Percentiles rank a stretch among this genome's conserved stretches.
These are phyloP conservation scores for Trichosurus vulpecula DNA, from an alignment of 2,797 vertebrate genomes.

Conservation along the genomic window DNA sequence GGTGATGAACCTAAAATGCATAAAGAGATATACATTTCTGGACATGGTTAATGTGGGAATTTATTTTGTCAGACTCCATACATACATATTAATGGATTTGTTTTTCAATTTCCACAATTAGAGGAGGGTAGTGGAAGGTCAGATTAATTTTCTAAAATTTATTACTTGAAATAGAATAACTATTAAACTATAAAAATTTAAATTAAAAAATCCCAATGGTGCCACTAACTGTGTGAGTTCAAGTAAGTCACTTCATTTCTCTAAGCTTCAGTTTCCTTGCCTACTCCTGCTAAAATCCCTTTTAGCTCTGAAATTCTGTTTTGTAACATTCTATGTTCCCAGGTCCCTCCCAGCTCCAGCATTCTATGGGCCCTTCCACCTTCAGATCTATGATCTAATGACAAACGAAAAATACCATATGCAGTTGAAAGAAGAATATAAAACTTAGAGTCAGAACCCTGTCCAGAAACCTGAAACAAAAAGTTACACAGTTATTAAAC, in stretches of 20 bases:
- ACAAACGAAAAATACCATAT: neutral
- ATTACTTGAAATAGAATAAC: neutral
- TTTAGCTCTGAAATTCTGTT: no score
- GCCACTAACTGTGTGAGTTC: slow-evolving; percentile 2
- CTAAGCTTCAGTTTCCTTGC: neutral
- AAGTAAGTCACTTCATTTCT: slow-evolving; percentile 10
- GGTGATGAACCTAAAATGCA: neutral
- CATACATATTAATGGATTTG: neutral
- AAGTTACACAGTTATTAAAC: neutral
- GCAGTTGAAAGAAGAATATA: neutral
- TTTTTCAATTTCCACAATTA: neutral
- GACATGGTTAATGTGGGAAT: neutral
- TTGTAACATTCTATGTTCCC: neutral
- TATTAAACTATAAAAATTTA: neutral
- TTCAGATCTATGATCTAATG: neutral
- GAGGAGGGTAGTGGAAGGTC: neutral
- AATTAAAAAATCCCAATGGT: neutral
- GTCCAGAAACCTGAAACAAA: neutral
- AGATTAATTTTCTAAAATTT: neutral
- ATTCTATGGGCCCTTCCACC: neutral
- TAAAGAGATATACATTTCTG: neutral
- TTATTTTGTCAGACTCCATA: neutral
- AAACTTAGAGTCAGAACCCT: neutral
- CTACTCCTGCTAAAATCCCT: neutral
- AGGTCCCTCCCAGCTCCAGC: neutral